These are phyloP conservation scores for Trichacis sp. DNA, from an alignment of 2,888 invertebrate genomes.

Conservation along the genomic window DNA sequence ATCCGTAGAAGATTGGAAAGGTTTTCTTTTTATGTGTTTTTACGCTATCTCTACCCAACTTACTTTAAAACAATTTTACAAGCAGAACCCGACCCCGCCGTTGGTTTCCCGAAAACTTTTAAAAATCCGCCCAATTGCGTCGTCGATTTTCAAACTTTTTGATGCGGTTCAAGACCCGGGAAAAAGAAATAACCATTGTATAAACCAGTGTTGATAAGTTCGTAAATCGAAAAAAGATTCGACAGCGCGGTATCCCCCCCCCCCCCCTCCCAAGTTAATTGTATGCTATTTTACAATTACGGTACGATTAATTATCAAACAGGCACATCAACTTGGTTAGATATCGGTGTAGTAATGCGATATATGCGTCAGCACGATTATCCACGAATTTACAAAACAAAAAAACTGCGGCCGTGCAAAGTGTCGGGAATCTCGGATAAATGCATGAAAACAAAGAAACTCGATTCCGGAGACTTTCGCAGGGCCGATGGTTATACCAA, in stretches of 20 bases:
- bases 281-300: conserved; percentile 42
- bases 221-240: too few species aligned
- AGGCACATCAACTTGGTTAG: conserved; percentile 68
- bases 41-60: too few species aligned
- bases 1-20: too few species aligned
- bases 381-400: conserved; percentile 12
- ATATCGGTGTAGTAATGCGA: conserved; percentile 47
- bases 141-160: too few species aligned
- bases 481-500: neutral
- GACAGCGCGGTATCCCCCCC: neutral
- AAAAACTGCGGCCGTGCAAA: conserved; percentile 15
- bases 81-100: too few species aligned
- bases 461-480: neutral
- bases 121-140: too few species aligned
- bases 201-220: too few species aligned
- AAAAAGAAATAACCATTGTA: too few species aligned
- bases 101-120: too few species aligned
- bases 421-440: conserved; percentile 10
- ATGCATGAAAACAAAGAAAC: neutral
- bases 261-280: conserved; percentile 23
- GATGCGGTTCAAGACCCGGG: too few species aligned
- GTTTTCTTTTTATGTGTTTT: too few species aligned
- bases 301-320: conserved; percentile 62
- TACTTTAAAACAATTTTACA: too few species aligned
- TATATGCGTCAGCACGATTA: conserved; percentile 34